Base-by-base conservation (phyloP, 2,113 vertebrate species). In the Diglossa brunneiventris region DNA sequence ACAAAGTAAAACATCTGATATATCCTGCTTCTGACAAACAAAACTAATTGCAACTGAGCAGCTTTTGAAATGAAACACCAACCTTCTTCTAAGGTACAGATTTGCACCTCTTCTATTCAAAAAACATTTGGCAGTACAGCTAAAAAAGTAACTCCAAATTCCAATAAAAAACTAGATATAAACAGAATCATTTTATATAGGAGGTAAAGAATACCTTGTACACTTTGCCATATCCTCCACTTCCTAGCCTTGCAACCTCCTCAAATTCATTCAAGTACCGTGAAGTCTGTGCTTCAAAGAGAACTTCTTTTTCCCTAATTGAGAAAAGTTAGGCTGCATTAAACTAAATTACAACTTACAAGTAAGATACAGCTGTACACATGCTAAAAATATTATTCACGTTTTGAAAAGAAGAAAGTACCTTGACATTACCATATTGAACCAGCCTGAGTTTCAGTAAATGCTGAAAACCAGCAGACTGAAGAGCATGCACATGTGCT, bases 221-320 rank as follows among this genome's bases (percentile, higher is more conserved):
- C 7, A 99, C 99, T 95, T 98, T 98, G 75, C 99, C 99, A 33
- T 99, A 99, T 23, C 99, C 98, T 84, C 99, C 99, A 98, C 98
- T 99, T 82, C 99, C 99, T 42, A 99, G 97, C 80, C 97, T 92
- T 52, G 97, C 97, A 55, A 99, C 78, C 96, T 99, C 99, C 95
- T 99, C 99, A 98, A 99, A 99, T 94, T 99, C 99, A 97, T 98
- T 99, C 63, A 99, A 96, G 91, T 99, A 99, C 11, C 99, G 98
- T 33, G 99, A 99, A 3, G 99, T 99, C 93, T 99, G 99, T 10
- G 98, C 98, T 97, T 99, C 99, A 80, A 99, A 98, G 41, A 98
- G 96, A 87, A 98, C 95, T 84, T 99, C 98, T 84, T 98, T 98
- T 13, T 97, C 97, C 89, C 99, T 99, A 87, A 63, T 84, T 5